These are phyloP conservation scores for Botia almorhae DNA, from an alignment of 2,797 vertebrate genomes.

Conservation along the genomic window DNA sequence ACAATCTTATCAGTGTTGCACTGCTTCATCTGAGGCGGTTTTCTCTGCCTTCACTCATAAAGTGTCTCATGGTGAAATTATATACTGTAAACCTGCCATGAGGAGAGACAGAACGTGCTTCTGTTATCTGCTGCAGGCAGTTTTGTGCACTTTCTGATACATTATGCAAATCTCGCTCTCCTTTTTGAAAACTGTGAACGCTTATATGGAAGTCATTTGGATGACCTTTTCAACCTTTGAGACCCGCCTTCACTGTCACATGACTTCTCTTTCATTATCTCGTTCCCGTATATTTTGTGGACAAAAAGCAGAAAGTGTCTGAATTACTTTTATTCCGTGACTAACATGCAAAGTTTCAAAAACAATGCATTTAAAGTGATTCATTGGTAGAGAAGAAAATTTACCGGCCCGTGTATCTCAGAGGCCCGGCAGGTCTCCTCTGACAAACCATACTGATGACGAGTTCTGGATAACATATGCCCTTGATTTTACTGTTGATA, in stretches of 20 bases:
- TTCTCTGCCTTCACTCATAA: not conserved
- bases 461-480: constrained; percentile 11
- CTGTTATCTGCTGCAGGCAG: constrained; percentile 14
- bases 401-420: constrained; percentile 28
- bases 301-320: constrained; percentile 35
- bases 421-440: constrained; percentile 24
- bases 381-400: constrained; percentile 14
- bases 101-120: not conserved
- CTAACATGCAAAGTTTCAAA: constrained; percentile 33
- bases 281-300: constrained; percentile 22
- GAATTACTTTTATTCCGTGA: constrained; percentile 24
- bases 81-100: not conserved
- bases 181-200: constrained; percentile 16
- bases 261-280: not conserved
- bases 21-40: not conserved
- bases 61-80: not conserved
- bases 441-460: constrained; percentile 5
- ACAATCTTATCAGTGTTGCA: too few relatives aligned
- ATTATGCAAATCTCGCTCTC: constrained; percentile 47
- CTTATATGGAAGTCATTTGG: constrained; percentile 4
- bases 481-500: constrained; percentile 13
- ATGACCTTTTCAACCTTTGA: constrained; percentile 22
- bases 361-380: constrained; percentile 56
- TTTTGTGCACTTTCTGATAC: constrained; percentile 31
- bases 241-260: constrained; percentile 2